Percentiles rank a stretch among this genome's conserved stretches.
phyloP scores from a whole-genome alignment of 1,140 invertebrate genomes.

The Diorhabda elongata region DNA sequence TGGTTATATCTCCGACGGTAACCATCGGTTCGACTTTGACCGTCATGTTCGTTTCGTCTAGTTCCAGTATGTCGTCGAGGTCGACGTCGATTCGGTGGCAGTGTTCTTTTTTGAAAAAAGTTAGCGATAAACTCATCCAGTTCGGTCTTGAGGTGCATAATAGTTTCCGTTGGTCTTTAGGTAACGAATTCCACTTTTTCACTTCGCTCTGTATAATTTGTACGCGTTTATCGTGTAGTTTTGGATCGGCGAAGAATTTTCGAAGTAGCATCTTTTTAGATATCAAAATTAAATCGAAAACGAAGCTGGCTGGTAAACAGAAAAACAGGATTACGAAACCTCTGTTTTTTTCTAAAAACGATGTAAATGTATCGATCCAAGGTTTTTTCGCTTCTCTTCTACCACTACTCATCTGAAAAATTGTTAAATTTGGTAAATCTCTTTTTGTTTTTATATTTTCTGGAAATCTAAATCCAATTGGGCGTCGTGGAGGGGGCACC shows the following conservation, averaged over 20 bases:
- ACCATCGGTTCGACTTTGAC: slow-evolving; percentile 51
- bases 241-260: slow-evolving; percentile 47
- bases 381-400: no score
- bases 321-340: slow-evolving; percentile 61
- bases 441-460: no score
- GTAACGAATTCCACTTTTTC: slow-evolving; percentile 56
- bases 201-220: slow-evolving; percentile 56
- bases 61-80: slow-evolving; percentile 53
- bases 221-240: slow-evolving; percentile 56
- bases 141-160: slow-evolving; percentile 64
- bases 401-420: no score
- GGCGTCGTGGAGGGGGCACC: no score
- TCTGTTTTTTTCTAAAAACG: slow-evolving; percentile 57
- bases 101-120: slow-evolving; percentile 61
- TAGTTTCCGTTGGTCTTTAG: slow-evolving; percentile 50
- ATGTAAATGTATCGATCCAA: no score
- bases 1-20: slow-evolving; percentile 53
- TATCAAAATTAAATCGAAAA: slow-evolving; percentile 56
- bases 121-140: slow-evolving; percentile 64
- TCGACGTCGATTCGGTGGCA: slow-evolving; percentile 60
- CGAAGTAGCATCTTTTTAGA: slow-evolving; percentile 49
- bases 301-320: slow-evolving; percentile 62
- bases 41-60: slow-evolving; percentile 50
- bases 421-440: no score
- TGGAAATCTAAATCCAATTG: no score